Percentiles rank a stretch among this genome's conserved stretches.
Evolutionary conservation across 1,140 invertebrate genomes (phyloP).

Genomic region (Caenorhabditis brenneri): DNA sequence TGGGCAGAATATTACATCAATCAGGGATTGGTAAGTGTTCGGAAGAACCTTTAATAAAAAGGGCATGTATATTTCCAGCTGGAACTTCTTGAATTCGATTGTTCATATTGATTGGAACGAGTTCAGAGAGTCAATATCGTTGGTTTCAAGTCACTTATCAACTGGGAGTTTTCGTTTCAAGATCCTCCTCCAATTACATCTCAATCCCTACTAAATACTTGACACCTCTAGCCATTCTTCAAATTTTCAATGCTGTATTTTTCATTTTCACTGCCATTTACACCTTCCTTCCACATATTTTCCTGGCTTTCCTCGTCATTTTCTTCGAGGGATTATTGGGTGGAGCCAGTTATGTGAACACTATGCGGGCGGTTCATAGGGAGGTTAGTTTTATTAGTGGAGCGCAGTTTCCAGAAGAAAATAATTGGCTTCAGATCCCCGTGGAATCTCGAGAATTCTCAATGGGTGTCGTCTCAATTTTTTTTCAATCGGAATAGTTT

Average conservation of each 20-base stretch:
- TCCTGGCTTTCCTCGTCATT: conserved; percentile 48
- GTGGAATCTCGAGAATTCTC: conserved; percentile 44
- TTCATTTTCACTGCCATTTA: conserved; percentile 53
- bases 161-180: conserved; percentile 84
- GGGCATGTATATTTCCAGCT: conserved; percentile 52
- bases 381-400: conserved; percentile 69
- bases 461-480: conserved; percentile 53
- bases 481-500: conserved; percentile 50
- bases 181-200: conserved; percentile 81
- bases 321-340: conserved; percentile 72
- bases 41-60: neutral
- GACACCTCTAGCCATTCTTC: conserved; percentile 48
- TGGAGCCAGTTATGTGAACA: conserved; percentile 85
- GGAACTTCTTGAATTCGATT: conserved; percentile 56
- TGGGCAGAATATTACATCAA: conserved; percentile 88
- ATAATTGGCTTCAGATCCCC: conserved; percentile 26
- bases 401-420: no score
- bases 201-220: conserved; percentile 72
- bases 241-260: conserved; percentile 53
- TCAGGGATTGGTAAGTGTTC: conserved; percentile 79
- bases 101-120: conserved; percentile 76
- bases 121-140: conserved; percentile 78
- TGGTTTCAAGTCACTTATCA: conserved; percentile 85
- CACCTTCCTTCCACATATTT: conserved; percentile 53
- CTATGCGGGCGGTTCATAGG: conserved; percentile 80